Conservation (phyloP, 1,140 invertebrate species). For the Zelostemma sp. region DNA sequence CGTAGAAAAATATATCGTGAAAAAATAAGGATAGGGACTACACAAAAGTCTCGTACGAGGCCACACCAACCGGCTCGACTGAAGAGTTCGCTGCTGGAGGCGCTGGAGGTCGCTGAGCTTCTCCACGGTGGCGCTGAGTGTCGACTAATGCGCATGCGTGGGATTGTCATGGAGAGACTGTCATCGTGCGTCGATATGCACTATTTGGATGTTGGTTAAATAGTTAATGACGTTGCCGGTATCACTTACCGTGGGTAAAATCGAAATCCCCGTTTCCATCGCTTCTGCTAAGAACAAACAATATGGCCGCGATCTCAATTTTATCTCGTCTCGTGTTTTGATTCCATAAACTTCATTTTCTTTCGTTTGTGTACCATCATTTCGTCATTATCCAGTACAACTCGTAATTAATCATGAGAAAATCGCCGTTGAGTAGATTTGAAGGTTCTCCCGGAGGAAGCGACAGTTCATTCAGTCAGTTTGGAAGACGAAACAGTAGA, state of each 20-base stretch:
- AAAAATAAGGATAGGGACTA: neutral
- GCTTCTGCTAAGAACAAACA: no score
- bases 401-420: slow-evolving; percentile 45
- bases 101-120: neutral
- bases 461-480: slow-evolving; percentile 31
- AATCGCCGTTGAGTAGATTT: slow-evolving; percentile 53
- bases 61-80: slow-evolving; percentile 19
- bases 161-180: neutral
- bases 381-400: no score
- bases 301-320: neutral
- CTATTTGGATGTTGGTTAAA: no score
- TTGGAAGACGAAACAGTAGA: slow-evolving; percentile 21
- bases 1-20: slow-evolving; percentile 6
- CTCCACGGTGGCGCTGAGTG: neutral
- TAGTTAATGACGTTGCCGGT: neutral
- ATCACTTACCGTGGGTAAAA: neutral
- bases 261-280: no score
- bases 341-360: no score
- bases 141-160: neutral
- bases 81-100: no score
- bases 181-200: neutral
- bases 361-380: no score
- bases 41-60: neutral
- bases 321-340: no score
- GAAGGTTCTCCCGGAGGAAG: slow-evolving; percentile 12